Evolutionary conservation across 1,140 invertebrate species (phyloP).

Genomic region (Wasmannia auropunctata): DNA sequence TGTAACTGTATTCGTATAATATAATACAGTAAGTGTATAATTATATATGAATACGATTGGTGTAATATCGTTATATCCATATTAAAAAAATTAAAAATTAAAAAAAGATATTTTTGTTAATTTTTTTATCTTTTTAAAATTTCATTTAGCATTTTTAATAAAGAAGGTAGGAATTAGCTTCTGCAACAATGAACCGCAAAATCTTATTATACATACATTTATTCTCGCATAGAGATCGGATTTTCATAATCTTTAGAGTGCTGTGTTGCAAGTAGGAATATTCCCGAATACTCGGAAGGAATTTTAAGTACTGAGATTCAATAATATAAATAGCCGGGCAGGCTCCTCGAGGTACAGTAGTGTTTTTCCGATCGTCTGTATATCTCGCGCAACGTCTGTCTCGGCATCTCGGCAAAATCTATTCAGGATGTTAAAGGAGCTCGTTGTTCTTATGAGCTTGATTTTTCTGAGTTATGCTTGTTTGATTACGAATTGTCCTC

Average conservation of each 20-base stretch:
- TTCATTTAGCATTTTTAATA: background rate
- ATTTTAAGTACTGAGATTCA: conserved; percentile 72
- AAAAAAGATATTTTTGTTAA: no score
- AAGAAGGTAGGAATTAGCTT: background rate
- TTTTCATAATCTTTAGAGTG: conserved; percentile 81
- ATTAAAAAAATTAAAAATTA: background rate
- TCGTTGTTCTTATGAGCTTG: conserved; percentile 65
- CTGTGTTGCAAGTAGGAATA: conserved; percentile 69
- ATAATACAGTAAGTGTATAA: background rate
- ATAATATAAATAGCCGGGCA: conserved; percentile 74
- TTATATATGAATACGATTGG: background rate
- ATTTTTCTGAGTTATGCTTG: conserved; percentile 79
- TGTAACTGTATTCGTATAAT: background rate
- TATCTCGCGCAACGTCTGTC: conserved; percentile 16
- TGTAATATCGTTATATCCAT: background rate
- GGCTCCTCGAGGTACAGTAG: conserved; percentile 60
- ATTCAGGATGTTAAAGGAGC: conserved; percentile 61
- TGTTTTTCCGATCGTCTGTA: conserved; percentile 53
- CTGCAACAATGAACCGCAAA: background rate
- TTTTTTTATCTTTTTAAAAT: background rate
- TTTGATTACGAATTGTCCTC: conserved; percentile 86
- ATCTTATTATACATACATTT: conserved; percentile 9
- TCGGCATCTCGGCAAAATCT: background rate
- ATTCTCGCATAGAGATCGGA: conserved; percentile 44
- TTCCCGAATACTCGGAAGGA: conserved; percentile 59